phyloP scores from a whole-genome alignment of 2,797 vertebrate genomes.

The Ateles fusciceps region DNA sequence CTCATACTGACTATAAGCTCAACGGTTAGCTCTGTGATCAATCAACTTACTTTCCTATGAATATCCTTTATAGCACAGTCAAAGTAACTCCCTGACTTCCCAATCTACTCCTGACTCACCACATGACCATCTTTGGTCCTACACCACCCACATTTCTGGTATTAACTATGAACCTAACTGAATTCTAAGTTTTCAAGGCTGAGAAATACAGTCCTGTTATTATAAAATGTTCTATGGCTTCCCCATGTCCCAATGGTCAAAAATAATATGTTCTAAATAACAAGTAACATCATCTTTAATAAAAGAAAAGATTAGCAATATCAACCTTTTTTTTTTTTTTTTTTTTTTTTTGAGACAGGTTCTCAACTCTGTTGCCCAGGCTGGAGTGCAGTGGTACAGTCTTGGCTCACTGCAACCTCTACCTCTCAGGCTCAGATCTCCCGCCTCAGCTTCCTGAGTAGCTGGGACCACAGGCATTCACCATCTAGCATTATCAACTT shows the following conservation, averaged over 20 bases:
- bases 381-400: not conserved
- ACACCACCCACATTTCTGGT: not conserved
- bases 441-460: not conserved
- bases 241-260: not conserved
- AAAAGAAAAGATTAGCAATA: conserved; percentile 5
- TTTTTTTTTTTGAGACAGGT: not conserved
- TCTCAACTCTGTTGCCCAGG: not conserved
- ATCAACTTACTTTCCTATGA: conserved; percentile 9
- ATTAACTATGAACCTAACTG: not conserved
- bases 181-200: conserved; percentile 22
- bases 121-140: not conserved
- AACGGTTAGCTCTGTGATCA: not conserved
- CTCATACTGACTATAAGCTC: not conserved
- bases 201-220: not conserved
- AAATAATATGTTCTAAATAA: conserved; percentile 36
- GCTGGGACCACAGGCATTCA: not conserved
- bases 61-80: not conserved
- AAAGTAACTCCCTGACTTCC: conserved; percentile 23
- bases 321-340: conserved; percentile 22
- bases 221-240: conserved; percentile 28
- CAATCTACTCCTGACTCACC: not conserved
- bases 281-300: conserved; percentile 33
- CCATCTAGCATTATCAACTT: not conserved
- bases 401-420: not conserved
- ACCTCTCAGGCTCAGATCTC: not conserved